Conservation (phyloP, 2,888 invertebrate genomes). For the Dasypogon diadema region DNA sequence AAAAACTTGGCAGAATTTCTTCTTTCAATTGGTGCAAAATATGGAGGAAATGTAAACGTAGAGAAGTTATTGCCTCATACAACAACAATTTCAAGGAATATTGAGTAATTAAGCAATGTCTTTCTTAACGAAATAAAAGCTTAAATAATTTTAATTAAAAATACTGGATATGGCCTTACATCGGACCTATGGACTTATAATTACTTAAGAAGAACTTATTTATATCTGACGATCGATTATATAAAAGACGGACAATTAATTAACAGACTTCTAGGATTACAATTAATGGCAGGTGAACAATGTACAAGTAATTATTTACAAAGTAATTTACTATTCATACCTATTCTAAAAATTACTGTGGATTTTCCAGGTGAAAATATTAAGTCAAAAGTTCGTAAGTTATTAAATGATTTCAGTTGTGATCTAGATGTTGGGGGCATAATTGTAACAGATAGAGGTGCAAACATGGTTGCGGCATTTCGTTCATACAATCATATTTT, state of each 20-base stretch:
- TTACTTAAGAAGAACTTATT: conserved; percentile 53
- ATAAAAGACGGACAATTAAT: conserved; percentile 54
- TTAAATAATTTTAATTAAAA: conserved; percentile 52
- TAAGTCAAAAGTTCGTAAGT: conserved; percentile 49
- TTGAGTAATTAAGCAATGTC: conserved; percentile 50
- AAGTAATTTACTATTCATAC: conserved; percentile 42
- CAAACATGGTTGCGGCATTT: conserved; percentile 55
- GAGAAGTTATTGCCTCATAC: conserved; percentile 55
- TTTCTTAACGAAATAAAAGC: conserved; percentile 52
- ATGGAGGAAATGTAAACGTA: conserved; percentile 55
- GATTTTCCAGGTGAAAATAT: conserved; percentile 53
- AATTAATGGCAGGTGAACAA: conserved; percentile 46
- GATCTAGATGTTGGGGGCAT: conserved; percentile 46
- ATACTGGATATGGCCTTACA: conserved; percentile 55
- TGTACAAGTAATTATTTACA: conserved; percentile 51
- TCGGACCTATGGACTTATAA: conserved; percentile 56
- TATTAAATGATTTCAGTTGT: conserved; percentile 53
- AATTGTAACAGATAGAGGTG: conserved; percentile 54
- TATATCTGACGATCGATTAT: conserved; percentile 55
- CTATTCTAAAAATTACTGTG: conserved; percentile 37
- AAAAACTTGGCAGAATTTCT: conserved; percentile 54
- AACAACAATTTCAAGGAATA: conserved; percentile 54
- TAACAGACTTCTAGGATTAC: conserved; percentile 54
- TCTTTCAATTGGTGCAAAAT: conserved; percentile 54
- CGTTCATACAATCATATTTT: conserved; percentile 42